phyloP scores from a whole-genome alignment of 2,113 vertebrate species.

The Oreochromis niloticus region DNA sequence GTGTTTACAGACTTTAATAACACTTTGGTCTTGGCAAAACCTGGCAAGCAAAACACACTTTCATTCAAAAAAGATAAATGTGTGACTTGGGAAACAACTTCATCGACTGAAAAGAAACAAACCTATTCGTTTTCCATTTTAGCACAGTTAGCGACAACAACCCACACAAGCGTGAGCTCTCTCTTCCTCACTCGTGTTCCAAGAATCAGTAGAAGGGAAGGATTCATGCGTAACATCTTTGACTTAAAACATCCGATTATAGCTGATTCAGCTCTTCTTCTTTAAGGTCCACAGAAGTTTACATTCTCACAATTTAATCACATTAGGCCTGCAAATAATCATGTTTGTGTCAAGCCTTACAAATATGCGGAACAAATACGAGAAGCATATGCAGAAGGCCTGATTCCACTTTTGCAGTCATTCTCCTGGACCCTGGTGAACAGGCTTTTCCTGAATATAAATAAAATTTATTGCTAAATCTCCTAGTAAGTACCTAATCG shows the following conservation, averaged over 20 bases:
- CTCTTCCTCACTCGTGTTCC: background rate
- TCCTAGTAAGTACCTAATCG: background rate
- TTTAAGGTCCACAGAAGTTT: constrained; percentile 27
- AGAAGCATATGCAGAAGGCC: constrained; percentile 6
- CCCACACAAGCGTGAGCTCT: background rate
- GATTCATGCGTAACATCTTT: background rate
- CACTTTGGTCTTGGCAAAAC: background rate
- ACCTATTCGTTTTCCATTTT: background rate
- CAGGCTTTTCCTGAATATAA: constrained; percentile 17
- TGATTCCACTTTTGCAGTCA: background rate
- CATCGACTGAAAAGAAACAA: background rate
- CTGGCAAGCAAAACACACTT: background rate
- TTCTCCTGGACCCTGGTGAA: background rate
- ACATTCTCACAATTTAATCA: constrained; percentile 44
- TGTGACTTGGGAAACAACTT: background rate
- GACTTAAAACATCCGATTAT: constrained; percentile 33
- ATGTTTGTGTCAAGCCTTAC: constrained; percentile 22
- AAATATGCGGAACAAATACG: constrained; percentile 32
- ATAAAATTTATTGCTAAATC: constrained; percentile 15
- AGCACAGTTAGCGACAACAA: background rate
- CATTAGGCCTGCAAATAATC: constrained; percentile 55
- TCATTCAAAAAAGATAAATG: background rate
- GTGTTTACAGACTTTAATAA: background rate
- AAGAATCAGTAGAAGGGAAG: background rate
- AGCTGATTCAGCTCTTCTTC: constrained; percentile 39